Conservation (phyloP, 2,113 vertebrate genomes). For the Silurus glanis region DNA sequence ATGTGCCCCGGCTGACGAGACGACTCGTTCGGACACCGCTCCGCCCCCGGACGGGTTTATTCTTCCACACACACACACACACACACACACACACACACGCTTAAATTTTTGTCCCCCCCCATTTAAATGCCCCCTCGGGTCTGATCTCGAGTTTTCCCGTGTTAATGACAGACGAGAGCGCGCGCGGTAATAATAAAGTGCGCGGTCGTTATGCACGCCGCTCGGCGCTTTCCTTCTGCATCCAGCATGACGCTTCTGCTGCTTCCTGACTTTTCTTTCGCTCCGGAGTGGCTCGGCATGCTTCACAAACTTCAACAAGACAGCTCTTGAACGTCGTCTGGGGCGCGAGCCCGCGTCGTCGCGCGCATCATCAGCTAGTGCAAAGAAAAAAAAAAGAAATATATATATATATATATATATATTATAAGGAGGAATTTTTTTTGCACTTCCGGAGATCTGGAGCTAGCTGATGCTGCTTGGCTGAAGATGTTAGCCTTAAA, state of each 20-base stretch:
- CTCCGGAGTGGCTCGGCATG: conserved; percentile 50
- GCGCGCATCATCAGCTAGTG: background rate
- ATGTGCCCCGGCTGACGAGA: conserved; percentile 34
- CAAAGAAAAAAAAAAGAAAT: conserved; percentile 51
- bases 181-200: conserved; percentile 59
- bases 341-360: conserved; percentile 39
- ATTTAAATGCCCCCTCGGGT: background rate
- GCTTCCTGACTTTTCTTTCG: conserved; percentile 43
- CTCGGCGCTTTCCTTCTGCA: conserved; percentile 55
- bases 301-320: conserved; percentile 71
- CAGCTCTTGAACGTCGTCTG: conserved; percentile 43
- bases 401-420: background rate
- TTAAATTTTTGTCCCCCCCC: too few species aligned
- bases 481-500: conserved; percentile 65
- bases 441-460: conserved; percentile 47
- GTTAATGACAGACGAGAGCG: conserved; percentile 40
- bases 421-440: background rate
- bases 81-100: too few species aligned
- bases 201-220: conserved; percentile 58
- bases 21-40: conserved; percentile 28
- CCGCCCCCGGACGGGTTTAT: background rate
- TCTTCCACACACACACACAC: too few species aligned
- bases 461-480: conserved; percentile 62
- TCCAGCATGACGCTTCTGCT: conserved; percentile 44
- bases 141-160: conserved; percentile 29